A percentile compares a stretch with the other conserved stretches of the same genome.
These are phyloP conservation scores for Exaiptasia diaphana DNA, from an alignment of 64 coral and sea anemone species.

Conservation along the genomic window DNA sequence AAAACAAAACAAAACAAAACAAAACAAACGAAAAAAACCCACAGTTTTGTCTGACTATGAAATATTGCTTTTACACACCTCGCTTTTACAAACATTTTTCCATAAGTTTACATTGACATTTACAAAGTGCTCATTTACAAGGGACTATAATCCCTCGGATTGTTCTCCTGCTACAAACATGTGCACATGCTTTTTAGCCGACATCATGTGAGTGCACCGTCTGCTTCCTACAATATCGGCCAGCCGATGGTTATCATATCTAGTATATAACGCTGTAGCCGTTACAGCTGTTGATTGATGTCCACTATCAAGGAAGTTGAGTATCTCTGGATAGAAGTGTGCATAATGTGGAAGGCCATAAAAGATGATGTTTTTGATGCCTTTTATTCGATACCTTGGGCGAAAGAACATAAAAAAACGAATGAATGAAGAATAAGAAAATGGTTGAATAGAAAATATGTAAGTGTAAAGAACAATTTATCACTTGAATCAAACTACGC, in stretches of 20 bases:
- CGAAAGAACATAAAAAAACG: not conserved
- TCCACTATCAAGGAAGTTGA: constrained; percentile 77
- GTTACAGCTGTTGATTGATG: constrained; percentile 34
- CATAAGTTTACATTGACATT: no score
- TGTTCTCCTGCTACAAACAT: constrained; percentile 78
- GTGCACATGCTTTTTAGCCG: constrained; percentile 64
- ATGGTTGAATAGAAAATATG: no score
- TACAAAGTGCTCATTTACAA: no score
- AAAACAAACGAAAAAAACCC: no score
- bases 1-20: no score
- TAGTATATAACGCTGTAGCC: constrained; percentile 74
- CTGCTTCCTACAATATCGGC: constrained; percentile 62
- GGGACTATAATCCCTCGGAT: constrained; percentile 13
- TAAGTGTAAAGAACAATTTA: no score
- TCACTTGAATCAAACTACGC: no score
- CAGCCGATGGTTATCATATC: constrained; percentile 64
- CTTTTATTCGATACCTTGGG: constrained; percentile 79
- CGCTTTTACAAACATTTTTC: not conserved
- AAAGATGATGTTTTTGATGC: constrained; percentile 90
- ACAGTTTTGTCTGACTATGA: no score
- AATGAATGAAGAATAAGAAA: no score
- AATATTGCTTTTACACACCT: not conserved
- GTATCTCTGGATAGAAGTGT: constrained; percentile 84
- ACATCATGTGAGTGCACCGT: constrained; percentile 78
- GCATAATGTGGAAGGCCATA: constrained; percentile 88